These are phyloP conservation scores for Eurystomus glaucurus DNA, from an alignment of 2,797 vertebrate genomes.

Conservation along the genomic window DNA sequence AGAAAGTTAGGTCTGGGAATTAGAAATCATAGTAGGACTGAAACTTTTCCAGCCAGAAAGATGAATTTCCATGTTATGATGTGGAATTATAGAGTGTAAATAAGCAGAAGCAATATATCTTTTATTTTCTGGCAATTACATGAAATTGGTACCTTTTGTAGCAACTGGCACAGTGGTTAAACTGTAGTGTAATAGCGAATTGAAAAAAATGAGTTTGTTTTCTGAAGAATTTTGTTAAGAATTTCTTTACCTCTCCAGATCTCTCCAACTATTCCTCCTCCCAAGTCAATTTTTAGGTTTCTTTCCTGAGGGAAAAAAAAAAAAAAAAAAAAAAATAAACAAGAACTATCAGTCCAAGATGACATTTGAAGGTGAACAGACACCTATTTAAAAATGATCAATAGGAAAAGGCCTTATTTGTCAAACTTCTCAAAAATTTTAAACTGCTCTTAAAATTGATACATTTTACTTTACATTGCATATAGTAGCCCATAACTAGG, in stretches of 20 bases:
- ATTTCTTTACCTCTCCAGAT: background rate
- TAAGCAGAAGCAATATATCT: background rate
- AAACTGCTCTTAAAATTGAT: background rate
- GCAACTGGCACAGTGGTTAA: background rate
- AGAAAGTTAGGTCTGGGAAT: background rate
- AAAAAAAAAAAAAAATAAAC: background rate
- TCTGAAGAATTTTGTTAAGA: background rate
- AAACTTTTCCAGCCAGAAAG: background rate
- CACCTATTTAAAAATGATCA: background rate
- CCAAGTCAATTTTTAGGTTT: background rate
- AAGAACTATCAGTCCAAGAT: background rate
- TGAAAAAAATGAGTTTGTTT: background rate
- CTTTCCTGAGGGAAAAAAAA: background rate
- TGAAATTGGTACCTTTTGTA: background rate
- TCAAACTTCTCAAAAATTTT: background rate
- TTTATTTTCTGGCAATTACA: background rate
- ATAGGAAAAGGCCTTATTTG: background rate
- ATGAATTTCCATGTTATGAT: rapidly evolving
- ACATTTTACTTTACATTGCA: background rate
- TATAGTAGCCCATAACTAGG: background rate
- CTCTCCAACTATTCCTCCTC: background rate
- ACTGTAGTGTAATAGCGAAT: background rate
- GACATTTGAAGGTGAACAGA: background rate
- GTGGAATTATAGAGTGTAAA: background rate
- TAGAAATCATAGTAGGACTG: background rate